Base-by-base conservation (phyloP, 2,113 vertebrate species). In the Charina bottae region DNA sequence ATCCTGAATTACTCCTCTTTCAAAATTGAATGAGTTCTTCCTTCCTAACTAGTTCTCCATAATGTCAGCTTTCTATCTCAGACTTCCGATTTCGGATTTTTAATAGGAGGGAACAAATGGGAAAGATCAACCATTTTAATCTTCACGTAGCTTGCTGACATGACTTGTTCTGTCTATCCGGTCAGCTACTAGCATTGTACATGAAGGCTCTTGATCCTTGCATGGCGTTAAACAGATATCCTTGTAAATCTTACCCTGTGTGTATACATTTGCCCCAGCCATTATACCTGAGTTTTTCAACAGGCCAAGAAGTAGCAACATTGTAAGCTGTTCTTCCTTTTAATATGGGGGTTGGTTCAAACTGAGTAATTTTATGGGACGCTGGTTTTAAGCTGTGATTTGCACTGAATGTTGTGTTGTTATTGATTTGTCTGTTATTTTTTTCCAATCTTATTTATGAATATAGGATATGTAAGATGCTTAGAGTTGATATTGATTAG, bases 131-230 rank as follows among this genome's bases (percentile, higher is more conserved):
- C 2, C 49, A 0, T 58, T 93, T 6, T 0, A 87, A 93, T 86
- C n/a, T 12, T 88, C 58, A 84, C 19, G 3, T 59, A 1, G 60
- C 0, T 37, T 93, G 89, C 68, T 55, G 28, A 68, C 23, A 0
- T 0, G 64, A 19, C 24, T 28, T 84, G 55, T 90, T 87, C 49
- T 15, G 59, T 83, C 28, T n/a, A n/a, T n/a, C n/a, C n/a, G n/a
- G n/a, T n/a, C n/a, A n/a, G n/a, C n/a, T n/a, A n/a, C 12, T 6
- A 55, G 2, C 0, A 1, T 85, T 86, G 3, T 60, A 12, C 91
- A 33, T 24, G 54, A 6, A 53, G 46, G 46, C 10, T 83, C 89
- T 86, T 95, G 68, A 88, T 93, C 88, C 93, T 55, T 90, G 33
- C 9, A 90, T 58, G 89, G 33, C 94, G 58, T 58, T 5, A 59